A percentile compares a stretch with the other conserved stretches of the same genome.
These are phyloP conservation scores for Hippoglossus stenolepis DNA, from an alignment of 2,113 vertebrate genomes.

Conservation along the genomic window DNA sequence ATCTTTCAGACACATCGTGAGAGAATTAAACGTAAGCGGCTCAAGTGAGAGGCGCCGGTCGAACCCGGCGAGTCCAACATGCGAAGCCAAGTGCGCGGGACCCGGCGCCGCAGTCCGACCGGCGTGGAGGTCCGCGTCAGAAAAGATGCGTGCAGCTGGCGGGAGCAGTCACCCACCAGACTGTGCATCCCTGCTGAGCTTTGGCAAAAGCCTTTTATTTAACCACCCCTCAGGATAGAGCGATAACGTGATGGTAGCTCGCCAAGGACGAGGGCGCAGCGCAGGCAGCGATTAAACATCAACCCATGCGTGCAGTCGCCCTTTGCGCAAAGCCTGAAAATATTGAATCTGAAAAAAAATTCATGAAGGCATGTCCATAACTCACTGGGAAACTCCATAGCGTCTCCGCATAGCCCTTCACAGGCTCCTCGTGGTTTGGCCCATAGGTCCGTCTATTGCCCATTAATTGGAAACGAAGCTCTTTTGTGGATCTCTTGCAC, in stretches of 20 bases:
- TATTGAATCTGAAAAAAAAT: slow-evolving; percentile 47
- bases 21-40: slow-evolving; percentile 20
- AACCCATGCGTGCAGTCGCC: slow-evolving; percentile 44
- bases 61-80: slow-evolving; percentile 31
- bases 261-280: slow-evolving; percentile 58
- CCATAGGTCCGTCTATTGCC: slow-evolving; percentile 79
- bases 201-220: slow-evolving; percentile 68
- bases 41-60: slow-evolving; percentile 28
- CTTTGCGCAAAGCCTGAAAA: slow-evolving; percentile 62
- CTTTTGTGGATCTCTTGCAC: slow-evolving; percentile 82
- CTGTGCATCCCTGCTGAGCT: slow-evolving; percentile 73
- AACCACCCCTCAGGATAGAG: slow-evolving; percentile 65
- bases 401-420: slow-evolving; percentile 75
- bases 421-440: slow-evolving; percentile 75
- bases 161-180: slow-evolving; percentile 40
- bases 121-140: slow-evolving; percentile 33
- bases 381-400: slow-evolving; percentile 85
- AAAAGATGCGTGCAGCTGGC: slow-evolving; percentile 24
- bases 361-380: slow-evolving; percentile 67
- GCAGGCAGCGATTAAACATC: slow-evolving; percentile 61
- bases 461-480: slow-evolving; percentile 83
- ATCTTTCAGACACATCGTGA: slow-evolving; percentile 78
- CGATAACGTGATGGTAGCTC: slow-evolving; percentile 62
- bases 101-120: slow-evolving; percentile 12
- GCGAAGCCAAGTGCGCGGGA: slow-evolving; percentile 26